Evolutionary conservation across 64 coral and sea anemone species (phyloP), one percentile per base, ranked within the genome.

Genomic region (Stichodactyla helianthus): DNA sequence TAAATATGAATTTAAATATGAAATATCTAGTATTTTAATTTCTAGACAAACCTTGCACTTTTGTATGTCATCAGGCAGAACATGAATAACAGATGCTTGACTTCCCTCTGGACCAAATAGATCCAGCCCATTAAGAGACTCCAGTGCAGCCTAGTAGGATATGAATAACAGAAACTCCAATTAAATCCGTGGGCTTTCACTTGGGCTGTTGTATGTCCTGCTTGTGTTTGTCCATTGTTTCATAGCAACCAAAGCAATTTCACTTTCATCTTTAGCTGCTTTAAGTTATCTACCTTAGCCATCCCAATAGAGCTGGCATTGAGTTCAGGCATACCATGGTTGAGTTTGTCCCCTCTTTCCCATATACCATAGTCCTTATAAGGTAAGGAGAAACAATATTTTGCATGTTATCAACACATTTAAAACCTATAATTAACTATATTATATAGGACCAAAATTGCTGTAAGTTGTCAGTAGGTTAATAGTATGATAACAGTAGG

Each of bases 221-320:
- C 35, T 44, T 44, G 35, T 44, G 35, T 44, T 44, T 44, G 35
- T 44, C 35, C 35, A 44, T 44, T 44, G 35, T 44, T 44, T 44
- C 0, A 44, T 44, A n/a, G 16, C 25, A 25, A 35, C 25, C 11
- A 80, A 44, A 44, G 35, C 35, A 44, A 44, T 44, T 44, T 44
- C 2, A 44, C 35, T 15, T 61, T 9, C 55, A 50, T 64, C 6
- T 19, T 65, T 28, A 44, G 35, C 35, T 50, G 4, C 23, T n/a
- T 14, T 71, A 82, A 82, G 55, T 58, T 58, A 54, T 52, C 27
- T 82, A 98, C 95, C 92, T 98, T 98, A 79, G 95, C 92, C 63
- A 93, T 86, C 64, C 95, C 95, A 79, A 98, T 98, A 18, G 95
- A 98, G 82, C 95, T 98, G 61, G 95, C 92, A 92, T 98, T 98